Conservation (phyloP, 1,140 invertebrate species). For the Pseudomyrmex concolor region DNA sequence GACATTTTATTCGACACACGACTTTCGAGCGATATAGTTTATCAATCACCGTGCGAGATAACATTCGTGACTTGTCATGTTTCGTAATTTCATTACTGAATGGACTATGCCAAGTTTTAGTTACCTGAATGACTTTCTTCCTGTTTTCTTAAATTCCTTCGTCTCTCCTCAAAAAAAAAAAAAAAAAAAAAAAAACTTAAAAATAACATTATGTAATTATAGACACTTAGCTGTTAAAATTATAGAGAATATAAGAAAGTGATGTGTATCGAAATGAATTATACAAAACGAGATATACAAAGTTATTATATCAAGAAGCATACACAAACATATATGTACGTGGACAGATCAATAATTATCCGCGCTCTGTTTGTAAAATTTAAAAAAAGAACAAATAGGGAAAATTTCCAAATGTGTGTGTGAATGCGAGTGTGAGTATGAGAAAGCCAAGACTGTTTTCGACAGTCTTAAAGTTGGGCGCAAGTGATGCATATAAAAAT, state of each 20-base stretch:
- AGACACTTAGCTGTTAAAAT: conserved; percentile 78
- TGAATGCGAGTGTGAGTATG: too few species aligned
- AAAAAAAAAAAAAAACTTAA: conserved; percentile 62
- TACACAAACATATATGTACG: conserved; percentile 9
- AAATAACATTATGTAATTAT: conserved; percentile 79
- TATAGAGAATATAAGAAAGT: conserved; percentile 73
- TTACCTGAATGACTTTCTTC: conserved; percentile 62
- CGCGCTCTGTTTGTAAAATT: too few species aligned
- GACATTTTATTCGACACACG: not conserved
- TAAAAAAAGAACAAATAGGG: too few species aligned
- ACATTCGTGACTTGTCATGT: conserved; percentile 26
- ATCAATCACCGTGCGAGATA: conserved; percentile 53
- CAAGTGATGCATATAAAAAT: too few species aligned
- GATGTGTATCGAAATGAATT: conserved; percentile 72
- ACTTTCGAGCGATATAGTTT: conserved; percentile 53
- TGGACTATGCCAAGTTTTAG: conserved; percentile 70
- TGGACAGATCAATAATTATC: not conserved
- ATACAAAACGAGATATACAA: not conserved
- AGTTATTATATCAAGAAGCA: not conserved
- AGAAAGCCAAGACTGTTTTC: too few species aligned
- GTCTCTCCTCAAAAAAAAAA: conserved; percentile 70
- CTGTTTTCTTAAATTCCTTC: conserved; percentile 60
- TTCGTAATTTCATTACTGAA: conserved; percentile 62
- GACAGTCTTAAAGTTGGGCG: too few species aligned
- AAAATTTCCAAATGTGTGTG: too few species aligned